Conservation (phyloP, 2,797 vertebrate genomes). For the Clarias pachynema region DNA sequence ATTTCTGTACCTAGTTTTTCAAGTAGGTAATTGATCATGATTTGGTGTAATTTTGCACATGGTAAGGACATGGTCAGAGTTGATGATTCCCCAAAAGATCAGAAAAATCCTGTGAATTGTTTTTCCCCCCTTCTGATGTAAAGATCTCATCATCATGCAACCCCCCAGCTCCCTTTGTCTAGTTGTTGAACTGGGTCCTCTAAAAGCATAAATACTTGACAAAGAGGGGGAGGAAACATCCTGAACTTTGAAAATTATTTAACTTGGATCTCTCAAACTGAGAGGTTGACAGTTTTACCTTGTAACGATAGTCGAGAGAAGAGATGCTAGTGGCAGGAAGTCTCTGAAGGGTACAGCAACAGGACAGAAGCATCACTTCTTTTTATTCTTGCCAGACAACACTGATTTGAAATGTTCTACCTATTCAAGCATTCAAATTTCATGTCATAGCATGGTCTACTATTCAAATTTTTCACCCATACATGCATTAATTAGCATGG, state of each 20-base stretch:
- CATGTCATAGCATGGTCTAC: neutral
- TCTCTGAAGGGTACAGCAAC: neutral
- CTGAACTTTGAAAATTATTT: conserved; percentile 62
- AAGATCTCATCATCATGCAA: conserved; percentile 28
- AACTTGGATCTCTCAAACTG: conserved; percentile 16
- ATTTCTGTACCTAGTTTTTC: neutral
- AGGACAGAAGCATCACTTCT: neutral
- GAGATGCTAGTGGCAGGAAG: conserved; percentile 4
- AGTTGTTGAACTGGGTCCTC: conserved; percentile 45
- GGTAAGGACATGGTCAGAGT: neutral
- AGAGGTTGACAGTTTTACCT: conserved; percentile 9
- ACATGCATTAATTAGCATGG: neutral
- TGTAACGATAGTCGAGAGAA: conserved; percentile 13
- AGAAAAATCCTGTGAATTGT: conserved; percentile 26
- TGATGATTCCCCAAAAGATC: conserved; percentile 25
- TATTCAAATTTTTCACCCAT: neutral
- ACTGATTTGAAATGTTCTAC: neutral
- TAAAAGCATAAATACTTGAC: conserved; percentile 55
- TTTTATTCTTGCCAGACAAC: neutral
- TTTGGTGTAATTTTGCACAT: neutral
- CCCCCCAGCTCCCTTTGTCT: conserved; percentile 40
- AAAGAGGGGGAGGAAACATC: conserved; percentile 40
- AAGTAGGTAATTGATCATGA: neutral
- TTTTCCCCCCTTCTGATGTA: conserved; percentile 42
- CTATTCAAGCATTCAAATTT: neutral